Percentiles rank a stretch among this genome's conserved stretches.
These are phyloP conservation scores for Odocoileus hemionus DNA, from an alignment of 2,113 vertebrate genomes.

Conservation along the genomic window DNA sequence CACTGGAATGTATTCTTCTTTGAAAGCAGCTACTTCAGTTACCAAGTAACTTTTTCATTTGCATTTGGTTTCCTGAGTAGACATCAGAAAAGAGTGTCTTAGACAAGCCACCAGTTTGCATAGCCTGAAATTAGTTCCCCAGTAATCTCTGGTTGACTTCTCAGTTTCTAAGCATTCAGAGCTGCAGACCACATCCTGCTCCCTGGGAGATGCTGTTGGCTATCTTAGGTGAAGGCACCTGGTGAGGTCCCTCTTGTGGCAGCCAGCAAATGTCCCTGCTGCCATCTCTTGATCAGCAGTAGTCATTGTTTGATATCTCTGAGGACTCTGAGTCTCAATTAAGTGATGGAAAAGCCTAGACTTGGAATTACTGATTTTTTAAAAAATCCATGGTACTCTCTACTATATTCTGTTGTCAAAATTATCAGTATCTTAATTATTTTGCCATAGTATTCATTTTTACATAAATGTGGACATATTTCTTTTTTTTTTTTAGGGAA, in stretches of 20 bases:
- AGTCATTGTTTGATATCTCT: neutral
- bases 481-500: slow-evolving; percentile 86
- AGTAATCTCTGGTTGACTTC: neutral
- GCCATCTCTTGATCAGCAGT: neutral
- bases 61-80: neutral
- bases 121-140: neutral
- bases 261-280: neutral
- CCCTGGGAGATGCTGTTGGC: neutral
- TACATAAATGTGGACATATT: slow-evolving; percentile 10
- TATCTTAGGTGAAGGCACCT: neutral
- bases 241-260: neutral
- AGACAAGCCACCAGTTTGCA: neutral
- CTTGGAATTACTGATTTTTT: neutral
- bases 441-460: slow-evolving; percentile 20
- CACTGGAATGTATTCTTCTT: neutral
- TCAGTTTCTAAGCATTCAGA: neutral
- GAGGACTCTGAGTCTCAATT: neutral
- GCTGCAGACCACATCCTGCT: neutral
- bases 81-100: neutral
- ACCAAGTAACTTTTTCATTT: neutral
- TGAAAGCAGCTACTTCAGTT: neutral
- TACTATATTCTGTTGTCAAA: neutral
- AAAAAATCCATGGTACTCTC: neutral
- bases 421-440: neutral
- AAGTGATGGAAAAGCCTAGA: neutral